Conservation (phyloP, 2,888 invertebrate genomes). For the Cosmia trapezina region DNA sequence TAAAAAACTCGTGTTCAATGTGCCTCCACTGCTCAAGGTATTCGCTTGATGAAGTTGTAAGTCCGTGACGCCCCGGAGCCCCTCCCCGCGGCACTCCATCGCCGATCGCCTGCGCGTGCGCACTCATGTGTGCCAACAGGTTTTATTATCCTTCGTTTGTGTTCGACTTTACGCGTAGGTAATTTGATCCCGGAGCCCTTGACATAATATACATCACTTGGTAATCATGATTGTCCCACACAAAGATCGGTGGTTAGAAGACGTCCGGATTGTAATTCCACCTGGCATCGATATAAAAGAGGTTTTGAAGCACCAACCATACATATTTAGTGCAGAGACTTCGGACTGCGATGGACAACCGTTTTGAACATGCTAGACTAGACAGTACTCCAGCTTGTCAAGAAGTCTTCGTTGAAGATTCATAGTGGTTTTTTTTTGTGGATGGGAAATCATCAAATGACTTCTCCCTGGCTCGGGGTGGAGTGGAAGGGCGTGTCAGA, state of each 20-base stretch:
- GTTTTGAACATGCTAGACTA: neutral
- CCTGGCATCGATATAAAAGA: neutral
- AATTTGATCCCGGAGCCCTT: conserved; percentile 48
- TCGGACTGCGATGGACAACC: neutral
- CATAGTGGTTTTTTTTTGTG: too few relatives aligned
- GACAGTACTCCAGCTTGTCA: neutral
- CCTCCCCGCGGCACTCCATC: conserved; percentile 52
- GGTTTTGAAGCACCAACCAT: neutral
- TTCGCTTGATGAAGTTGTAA: conserved; percentile 46
- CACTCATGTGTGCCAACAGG: conserved; percentile 70
- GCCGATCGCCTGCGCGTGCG: conserved; percentile 43
- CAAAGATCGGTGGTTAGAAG: conserved; percentile 4
- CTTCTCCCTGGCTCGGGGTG: too few relatives aligned
- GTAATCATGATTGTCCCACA: conserved; percentile 14
- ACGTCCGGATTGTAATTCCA: conserved; percentile 8
- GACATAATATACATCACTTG: conserved; percentile 37
- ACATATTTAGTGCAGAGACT: neutral
- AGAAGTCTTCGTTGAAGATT: neutral
- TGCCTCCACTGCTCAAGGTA: conserved; percentile 11
- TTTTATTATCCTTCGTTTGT: conserved; percentile 61
- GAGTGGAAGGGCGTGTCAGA: too few relatives aligned
- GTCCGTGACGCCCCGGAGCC: conserved; percentile 68
- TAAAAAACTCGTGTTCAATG: neutral
- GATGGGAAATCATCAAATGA: too few relatives aligned
- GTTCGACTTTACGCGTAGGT: conserved; percentile 36